Evolutionary conservation across 2,888 invertebrate species (phyloP).

Genomic region (Hemicrepidius hirtus): DNA sequence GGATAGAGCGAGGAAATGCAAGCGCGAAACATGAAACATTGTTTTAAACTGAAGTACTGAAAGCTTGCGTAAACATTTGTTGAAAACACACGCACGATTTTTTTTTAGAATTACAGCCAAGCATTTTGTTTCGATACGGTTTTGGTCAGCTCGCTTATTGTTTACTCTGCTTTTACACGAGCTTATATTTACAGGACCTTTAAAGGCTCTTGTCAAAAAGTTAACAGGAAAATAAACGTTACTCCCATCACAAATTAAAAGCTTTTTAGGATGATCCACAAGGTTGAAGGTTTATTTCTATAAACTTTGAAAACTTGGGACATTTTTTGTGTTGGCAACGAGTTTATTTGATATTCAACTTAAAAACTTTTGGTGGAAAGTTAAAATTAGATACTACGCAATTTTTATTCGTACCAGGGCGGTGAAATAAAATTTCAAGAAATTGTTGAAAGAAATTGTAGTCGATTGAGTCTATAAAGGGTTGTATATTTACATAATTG

Average conservation of each 20-base stretch:
- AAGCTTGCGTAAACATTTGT: slow-evolving; percentile 25
- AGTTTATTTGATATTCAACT: slow-evolving; percentile 19
- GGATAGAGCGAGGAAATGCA: not conserved
- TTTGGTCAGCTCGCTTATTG: not conserved
- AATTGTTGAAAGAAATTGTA: slow-evolving; percentile 1
- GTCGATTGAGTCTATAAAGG: slow-evolving; percentile 27
- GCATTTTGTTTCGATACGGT: slow-evolving; percentile 14
- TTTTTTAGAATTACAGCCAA: slow-evolving; percentile 7
- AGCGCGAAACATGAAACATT: slow-evolving; percentile 21
- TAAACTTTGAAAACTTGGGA: not conserved
- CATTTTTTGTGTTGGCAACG: not conserved
- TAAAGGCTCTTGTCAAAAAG: slow-evolving; percentile 12
- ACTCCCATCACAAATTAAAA: no score
- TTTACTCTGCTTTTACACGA: not conserved
- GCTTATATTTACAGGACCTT: slow-evolving; percentile 4
- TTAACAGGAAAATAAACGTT: not conserved
- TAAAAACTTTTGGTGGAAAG: slow-evolving; percentile 17
- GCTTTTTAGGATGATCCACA: no score
- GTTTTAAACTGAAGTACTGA: slow-evolving; percentile 13
- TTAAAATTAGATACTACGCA: slow-evolving; percentile 23
- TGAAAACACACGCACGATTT: not conserved
- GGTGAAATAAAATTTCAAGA: slow-evolving; percentile 10
- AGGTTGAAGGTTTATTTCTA: no score
- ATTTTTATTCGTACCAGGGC: not conserved
- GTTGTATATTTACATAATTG: slow-evolving; percentile 42